Conservation (phyloP, 2,797 vertebrate species). For the Varecia variegata region DNA sequence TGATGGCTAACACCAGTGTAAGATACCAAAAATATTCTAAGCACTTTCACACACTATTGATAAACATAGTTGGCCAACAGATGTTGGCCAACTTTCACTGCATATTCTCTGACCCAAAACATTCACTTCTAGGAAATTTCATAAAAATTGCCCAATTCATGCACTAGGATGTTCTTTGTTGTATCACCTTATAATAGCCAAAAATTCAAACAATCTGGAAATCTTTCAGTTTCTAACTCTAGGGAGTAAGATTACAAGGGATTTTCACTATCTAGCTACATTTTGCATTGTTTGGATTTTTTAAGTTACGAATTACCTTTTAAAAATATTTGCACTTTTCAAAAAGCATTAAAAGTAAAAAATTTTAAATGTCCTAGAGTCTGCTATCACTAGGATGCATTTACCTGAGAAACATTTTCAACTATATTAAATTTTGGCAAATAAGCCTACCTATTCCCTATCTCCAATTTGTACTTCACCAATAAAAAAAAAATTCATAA, state of each 20-base stretch:
- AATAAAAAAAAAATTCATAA: neutral
- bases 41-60: neutral
- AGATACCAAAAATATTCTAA: neutral
- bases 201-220: constrained; percentile 22
- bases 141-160: constrained; percentile 4
- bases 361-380: neutral
- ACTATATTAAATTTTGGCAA: neutral
- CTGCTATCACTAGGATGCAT: neutral
- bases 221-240: constrained; percentile 6
- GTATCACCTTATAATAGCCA: neutral
- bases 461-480: neutral
- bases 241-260: neutral
- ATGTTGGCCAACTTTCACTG: neutral
- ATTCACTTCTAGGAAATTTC: neutral
- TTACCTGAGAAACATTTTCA: constrained; percentile 35
- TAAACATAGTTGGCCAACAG: neutral
- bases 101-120: neutral
- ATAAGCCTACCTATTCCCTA: neutral
- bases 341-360: constrained; percentile 14
- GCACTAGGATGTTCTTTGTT: neutral
- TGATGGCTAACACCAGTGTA: neutral
- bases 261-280: neutral
- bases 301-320: neutral
- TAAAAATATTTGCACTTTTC: neutral
- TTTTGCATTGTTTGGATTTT: neutral